Evolutionary conservation across 2,888 invertebrate species (phyloP).

Genomic region (Ennomos erosarius): DNA sequence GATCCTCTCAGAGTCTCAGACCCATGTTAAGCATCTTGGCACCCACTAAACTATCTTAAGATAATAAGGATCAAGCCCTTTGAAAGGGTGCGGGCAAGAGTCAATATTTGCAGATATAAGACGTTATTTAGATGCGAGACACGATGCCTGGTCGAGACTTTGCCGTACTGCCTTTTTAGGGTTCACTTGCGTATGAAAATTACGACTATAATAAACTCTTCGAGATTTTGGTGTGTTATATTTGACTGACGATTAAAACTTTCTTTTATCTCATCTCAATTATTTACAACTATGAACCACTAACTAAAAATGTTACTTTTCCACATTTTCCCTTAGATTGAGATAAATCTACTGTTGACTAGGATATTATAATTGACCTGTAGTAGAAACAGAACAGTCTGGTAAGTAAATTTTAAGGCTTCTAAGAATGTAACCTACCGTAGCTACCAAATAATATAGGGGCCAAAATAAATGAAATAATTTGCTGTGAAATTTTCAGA

Average conservation of each 20-base stretch:
- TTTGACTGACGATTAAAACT: neutral
- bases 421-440: too few relatives aligned
- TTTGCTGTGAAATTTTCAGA: too few relatives aligned
- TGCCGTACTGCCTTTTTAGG: conserved; percentile 64
- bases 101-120: conserved; percentile 84
- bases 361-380: too few relatives aligned
- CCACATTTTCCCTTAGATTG: too few relatives aligned
- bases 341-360: too few relatives aligned
- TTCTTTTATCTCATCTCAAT: too few relatives aligned
- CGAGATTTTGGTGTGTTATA: neutral
- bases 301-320: too few relatives aligned
- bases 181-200: conserved; percentile 4
- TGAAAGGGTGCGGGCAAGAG: conserved; percentile 76
- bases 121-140: conserved; percentile 83
- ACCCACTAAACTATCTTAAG: conserved; percentile 75
- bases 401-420: too few relatives aligned
- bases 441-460: too few relatives aligned
- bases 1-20: conserved; percentile 42
- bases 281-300: too few relatives aligned
- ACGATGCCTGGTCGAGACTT: conserved; percentile 71
- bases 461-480: too few relatives aligned
- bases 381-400: too few relatives aligned
- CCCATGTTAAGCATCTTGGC: conserved; percentile 66
- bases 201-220: neutral
- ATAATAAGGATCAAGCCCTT: conserved; percentile 74